Conservation (phyloP, 2,797 vertebrate genomes). For the Hoplostethus mediterraneus region DNA sequence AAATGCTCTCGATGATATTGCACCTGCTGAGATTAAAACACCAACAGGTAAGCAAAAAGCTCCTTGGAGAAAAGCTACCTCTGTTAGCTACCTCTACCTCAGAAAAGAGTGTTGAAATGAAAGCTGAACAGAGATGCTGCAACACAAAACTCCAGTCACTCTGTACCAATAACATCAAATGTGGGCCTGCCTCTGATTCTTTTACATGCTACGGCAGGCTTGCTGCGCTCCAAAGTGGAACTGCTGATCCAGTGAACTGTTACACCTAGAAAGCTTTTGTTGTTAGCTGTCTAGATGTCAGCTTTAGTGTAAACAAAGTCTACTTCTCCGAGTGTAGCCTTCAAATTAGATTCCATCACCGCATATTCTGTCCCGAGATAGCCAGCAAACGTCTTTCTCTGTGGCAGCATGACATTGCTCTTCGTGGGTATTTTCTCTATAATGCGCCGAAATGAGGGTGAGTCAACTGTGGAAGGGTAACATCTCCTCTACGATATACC, state of each 20-base stretch:
- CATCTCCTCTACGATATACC: neutral
- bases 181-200: constrained; percentile 45
- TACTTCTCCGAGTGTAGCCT: neutral
- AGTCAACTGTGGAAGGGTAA: constrained; percentile 7
- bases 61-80: no score
- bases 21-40: no score
- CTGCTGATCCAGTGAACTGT: constrained; percentile 43
- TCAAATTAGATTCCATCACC: neutral
- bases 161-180: constrained; percentile 45
- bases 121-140: no score
- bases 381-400: constrained; percentile 6
- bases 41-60: no score
- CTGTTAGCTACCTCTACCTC: no score
- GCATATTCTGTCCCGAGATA: constrained; percentile 1
- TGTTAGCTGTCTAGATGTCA: constrained; percentile 46
- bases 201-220: constrained; percentile 45
- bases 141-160: no score
- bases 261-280: constrained; percentile 41
- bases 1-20: no score
- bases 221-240: constrained; percentile 36
- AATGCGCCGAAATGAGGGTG: constrained; percentile 16
- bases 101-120: no score
- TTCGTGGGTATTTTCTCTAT: constrained; percentile 30
- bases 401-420: constrained; percentile 16
- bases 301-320: constrained; percentile 39